Evolutionary conservation across 2,888 invertebrate genomes (phyloP).

Genomic region (Drosophila birchii): DNA sequence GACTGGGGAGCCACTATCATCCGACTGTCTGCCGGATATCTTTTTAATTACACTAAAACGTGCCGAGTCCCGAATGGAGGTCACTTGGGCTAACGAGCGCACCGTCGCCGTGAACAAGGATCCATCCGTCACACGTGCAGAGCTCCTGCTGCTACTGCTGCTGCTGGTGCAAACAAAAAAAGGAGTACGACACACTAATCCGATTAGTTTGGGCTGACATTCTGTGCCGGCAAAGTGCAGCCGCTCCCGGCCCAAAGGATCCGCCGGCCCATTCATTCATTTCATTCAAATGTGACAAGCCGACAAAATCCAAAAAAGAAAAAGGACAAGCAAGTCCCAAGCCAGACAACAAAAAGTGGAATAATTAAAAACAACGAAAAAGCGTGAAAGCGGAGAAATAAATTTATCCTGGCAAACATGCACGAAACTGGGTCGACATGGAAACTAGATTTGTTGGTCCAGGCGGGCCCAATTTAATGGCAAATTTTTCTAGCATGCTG

Average conservation of each 20-base stretch:
- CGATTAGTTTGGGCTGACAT: constrained; percentile 77
- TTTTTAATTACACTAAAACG: constrained; percentile 79
- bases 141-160: constrained; percentile 1
- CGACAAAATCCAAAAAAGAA: constrained; percentile 52
- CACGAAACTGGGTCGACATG: constrained; percentile 32
- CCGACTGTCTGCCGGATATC: constrained; percentile 60
- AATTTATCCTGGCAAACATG: constrained; percentile 37
- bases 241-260: constrained; percentile 47
- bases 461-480: constrained; percentile 23
- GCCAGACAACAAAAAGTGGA: constrained; percentile 57
- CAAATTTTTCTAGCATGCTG: constrained; percentile 24
- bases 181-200: constrained; percentile 72
- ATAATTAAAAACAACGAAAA: constrained; percentile 67
- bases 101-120: constrained; percentile 42
- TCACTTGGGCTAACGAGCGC: constrained; percentile 76
- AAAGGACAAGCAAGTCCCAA: constrained; percentile 12
- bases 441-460: constrained; percentile 34
- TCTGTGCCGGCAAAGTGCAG: constrained; percentile 68
- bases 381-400: constrained; percentile 46
- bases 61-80: constrained; percentile 71
- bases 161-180: neutral
- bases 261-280: constrained; percentile 62
- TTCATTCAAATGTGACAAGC: constrained; percentile 76
- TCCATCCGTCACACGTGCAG: constrained; percentile 60
- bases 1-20: constrained; percentile 25